These are phyloP conservation scores for Capromys pilorides DNA, from an alignment of 2,797 vertebrate species.

Conservation along the genomic window DNA sequence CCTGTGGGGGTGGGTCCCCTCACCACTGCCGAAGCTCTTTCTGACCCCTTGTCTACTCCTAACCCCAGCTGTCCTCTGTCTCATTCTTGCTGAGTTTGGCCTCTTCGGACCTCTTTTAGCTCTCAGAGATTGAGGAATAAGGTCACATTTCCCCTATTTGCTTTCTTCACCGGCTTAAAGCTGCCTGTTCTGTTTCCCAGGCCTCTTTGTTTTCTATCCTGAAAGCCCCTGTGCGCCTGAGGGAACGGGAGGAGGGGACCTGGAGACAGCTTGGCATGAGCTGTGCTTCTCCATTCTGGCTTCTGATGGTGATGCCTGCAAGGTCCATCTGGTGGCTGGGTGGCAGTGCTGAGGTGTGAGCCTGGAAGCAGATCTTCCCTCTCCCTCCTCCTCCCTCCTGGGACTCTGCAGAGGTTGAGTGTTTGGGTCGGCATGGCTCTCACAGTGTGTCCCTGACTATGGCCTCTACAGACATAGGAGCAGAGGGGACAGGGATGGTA, in stretches of 20 bases:
- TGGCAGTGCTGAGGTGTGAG: constrained; percentile 1
- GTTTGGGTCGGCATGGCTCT: neutral
- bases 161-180: neutral
- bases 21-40: neutral
- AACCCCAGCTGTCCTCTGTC: neutral
- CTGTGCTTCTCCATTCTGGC: neutral
- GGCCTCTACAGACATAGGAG: neutral
- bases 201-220: constrained; percentile 57
- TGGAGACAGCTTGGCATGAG: neutral
- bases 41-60: neutral
- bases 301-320: neutral
- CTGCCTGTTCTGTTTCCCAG: constrained; percentile 12
- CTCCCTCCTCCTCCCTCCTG: neutral
- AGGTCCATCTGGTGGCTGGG: constrained; percentile 49
- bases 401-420: neutral
- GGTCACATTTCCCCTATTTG: neutral
- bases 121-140: constrained; percentile 24
- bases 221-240: constrained; percentile 36
- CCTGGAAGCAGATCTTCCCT: neutral
- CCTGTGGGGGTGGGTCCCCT: neutral
- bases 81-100: neutral
- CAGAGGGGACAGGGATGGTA: neutral
- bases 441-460: neutral
- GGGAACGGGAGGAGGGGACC: neutral
- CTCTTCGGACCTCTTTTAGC: neutral